A percentile compares a stretch with the other conserved stretches of the same genome.
phyloP scores from a whole-genome alignment of 2,888 invertebrate species.

The Leucoma salicis region DNA sequence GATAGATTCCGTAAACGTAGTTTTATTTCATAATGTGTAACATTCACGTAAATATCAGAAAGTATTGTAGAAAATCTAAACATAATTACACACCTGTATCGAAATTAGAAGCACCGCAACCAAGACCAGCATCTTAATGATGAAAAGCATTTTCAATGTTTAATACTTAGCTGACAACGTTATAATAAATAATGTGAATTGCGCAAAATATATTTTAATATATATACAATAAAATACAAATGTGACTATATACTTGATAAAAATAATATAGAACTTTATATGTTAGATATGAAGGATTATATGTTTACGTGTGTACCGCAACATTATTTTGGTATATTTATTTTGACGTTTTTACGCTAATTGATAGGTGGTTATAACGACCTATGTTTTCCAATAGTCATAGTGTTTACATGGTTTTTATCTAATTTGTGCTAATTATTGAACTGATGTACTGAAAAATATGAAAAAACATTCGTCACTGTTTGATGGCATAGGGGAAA shows the following conservation, averaged over 20 bases:
- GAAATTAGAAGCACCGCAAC: slow-evolving; percentile 9
- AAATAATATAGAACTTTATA: background rate
- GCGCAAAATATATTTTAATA: background rate
- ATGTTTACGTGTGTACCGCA: slow-evolving; percentile 1
- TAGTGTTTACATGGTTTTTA: background rate
- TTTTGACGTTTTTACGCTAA: background rate
- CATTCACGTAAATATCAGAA: too few species aligned
- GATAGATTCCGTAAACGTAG: too few species aligned
- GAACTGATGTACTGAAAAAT: too few species aligned
- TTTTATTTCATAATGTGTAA: too few species aligned
- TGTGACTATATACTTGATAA: background rate
- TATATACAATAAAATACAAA: slow-evolving; percentile 14
- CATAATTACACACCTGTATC: slow-evolving; percentile 10
- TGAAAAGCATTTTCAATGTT: slow-evolving; percentile 12
- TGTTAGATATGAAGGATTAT: background rate
- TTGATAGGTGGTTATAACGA: background rate
- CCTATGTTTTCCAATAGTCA: background rate
- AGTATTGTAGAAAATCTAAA: too few species aligned
- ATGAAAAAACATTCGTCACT: too few species aligned
- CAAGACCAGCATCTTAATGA: slow-evolving; percentile 4
- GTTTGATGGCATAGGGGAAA: too few species aligned
- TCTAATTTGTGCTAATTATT: background rate
- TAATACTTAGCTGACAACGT: slow-evolving; percentile 3
- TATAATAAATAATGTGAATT: background rate
- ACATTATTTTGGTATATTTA: slow-evolving; percentile 1